Evolutionary conservation across 2,113 vertebrate species (phyloP).

Genomic region (Nothocercus julius): DNA sequence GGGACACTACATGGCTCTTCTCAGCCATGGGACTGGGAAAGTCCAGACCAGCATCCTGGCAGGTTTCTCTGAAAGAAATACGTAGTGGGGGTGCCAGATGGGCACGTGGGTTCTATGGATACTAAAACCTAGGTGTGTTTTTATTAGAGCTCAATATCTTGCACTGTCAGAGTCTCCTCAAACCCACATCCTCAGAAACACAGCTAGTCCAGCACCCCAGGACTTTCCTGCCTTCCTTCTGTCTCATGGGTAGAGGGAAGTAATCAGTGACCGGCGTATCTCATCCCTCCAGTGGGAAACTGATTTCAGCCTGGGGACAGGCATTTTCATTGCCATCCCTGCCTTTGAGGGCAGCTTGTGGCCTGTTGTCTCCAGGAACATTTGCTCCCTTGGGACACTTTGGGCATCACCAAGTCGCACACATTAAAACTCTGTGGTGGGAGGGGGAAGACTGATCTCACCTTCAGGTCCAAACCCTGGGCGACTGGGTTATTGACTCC

Average conservation of each 20-base stretch:
- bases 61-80: not conserved
- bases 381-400: not conserved
- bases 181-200: not conserved
- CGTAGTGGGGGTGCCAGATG: not conserved
- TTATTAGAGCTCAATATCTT: not conserved
- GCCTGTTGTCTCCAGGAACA: not conserved
- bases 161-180: not conserved
- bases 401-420: not conserved
- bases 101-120: not conserved
- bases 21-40: not conserved
- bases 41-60: not conserved
- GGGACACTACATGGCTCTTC: not conserved
- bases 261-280: not conserved
- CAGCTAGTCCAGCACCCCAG: not conserved
- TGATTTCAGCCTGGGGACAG: not conserved
- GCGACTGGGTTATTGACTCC: not conserved
- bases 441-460: not conserved
- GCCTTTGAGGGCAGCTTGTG: not conserved
- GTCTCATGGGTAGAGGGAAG: not conserved
- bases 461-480: not conserved
- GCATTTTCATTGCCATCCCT: not conserved
- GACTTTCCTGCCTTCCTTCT: not conserved
- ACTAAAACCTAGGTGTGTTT: not conserved
- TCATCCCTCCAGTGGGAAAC: not conserved
- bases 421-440: accelerated